Base-by-base conservation (phyloP, 2,113 vertebrate genomes). In the Carassius auratus region DNA sequence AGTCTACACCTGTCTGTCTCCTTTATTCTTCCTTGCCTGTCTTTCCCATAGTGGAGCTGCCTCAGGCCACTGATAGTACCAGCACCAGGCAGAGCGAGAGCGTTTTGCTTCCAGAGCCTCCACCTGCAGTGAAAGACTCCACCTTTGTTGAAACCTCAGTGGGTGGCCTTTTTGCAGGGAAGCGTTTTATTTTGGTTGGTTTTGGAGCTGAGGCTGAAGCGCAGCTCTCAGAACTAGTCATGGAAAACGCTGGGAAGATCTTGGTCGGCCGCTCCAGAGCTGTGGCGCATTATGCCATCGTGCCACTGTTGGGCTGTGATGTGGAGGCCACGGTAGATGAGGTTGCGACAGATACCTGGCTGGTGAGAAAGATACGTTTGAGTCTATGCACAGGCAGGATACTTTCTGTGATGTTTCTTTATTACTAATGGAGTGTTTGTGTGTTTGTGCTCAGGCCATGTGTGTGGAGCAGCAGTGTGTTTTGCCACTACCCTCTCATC, bases 291-390 rank as follows among this genome's bases (percentile, higher is more conserved):
- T 99, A 96, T 62, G 97, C 97, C 1, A 95, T 99, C 76, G 98
- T 99, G 1, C 98, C 98, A 1, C 90, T 99, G 66, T 77, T 97
- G 87, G 98, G 98, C 5, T 98, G 96, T 86, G 90, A 95, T 0
- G 96, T 99, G 86, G 95, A 96, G 86, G 92, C 92, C 6, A 96
- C 97, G 7, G 98, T 98, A 84, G 95, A 96, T 13, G 97, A 98
- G n/a, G 97, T 99, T 13, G 97, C 97, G 86, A 99, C 98, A 42
- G 97, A 98, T 62, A 97, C 96, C 0, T 99, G 98, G 98, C 96
- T 99, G 98, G 98, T 99, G 93, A 96, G 97, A 81, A 12, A 13
- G 64, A n/a, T 74, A 4, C 33, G 48, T 45, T 17, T 10, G 33
- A 84, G 7, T 59, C 57, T 26, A 17, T 68, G 21, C 14, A 10